Evolutionary conservation across 2,797 vertebrate genomes (phyloP).

Genomic region (Acanthurus tractus): DNA sequence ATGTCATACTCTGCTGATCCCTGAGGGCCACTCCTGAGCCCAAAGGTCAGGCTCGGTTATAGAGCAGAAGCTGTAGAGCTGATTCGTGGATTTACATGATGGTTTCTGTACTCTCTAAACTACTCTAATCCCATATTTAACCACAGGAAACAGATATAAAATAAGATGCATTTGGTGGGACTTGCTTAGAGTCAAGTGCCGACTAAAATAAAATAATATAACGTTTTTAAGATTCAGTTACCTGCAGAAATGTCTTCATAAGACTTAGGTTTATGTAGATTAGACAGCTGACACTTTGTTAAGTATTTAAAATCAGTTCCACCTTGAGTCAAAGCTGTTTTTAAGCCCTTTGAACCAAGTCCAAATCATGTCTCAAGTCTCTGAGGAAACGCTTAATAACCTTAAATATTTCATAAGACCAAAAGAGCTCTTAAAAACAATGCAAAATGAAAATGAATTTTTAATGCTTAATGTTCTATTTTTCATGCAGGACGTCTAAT

Average conservation of each 20-base stretch:
- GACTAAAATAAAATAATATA: too few species aligned
- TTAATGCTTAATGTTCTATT: neutral
- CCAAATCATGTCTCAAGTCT: too few species aligned
- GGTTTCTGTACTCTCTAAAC: neutral
- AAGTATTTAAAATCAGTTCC: too few species aligned
- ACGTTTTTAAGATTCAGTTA: neutral
- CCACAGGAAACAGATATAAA: neutral
- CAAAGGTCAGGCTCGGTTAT: slow-evolving; percentile 13
- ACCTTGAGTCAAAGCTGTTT: too few species aligned
- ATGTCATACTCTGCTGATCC: slow-evolving; percentile 34
- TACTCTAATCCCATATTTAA: neutral
- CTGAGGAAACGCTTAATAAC: too few species aligned
- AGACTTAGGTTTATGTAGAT: neutral
- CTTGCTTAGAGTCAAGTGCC: too few species aligned
- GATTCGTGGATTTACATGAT: neutral
- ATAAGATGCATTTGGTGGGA: neutral
- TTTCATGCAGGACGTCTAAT: neutral
- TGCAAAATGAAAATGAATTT: too few species aligned
- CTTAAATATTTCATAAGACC: too few species aligned
- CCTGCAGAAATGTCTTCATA: neutral
- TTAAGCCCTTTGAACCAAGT: too few species aligned
- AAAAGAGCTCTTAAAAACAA: too few species aligned
- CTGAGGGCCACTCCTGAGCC: slow-evolving; percentile 11
- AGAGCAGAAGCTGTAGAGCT: slow-evolving; percentile 7
- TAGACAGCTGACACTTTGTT: too few species aligned